A percentile compares a stretch with the other conserved stretches of the same genome.
phyloP scores from a whole-genome alignment of 2,797 vertebrate species.

The Rhodeus uyekii region DNA sequence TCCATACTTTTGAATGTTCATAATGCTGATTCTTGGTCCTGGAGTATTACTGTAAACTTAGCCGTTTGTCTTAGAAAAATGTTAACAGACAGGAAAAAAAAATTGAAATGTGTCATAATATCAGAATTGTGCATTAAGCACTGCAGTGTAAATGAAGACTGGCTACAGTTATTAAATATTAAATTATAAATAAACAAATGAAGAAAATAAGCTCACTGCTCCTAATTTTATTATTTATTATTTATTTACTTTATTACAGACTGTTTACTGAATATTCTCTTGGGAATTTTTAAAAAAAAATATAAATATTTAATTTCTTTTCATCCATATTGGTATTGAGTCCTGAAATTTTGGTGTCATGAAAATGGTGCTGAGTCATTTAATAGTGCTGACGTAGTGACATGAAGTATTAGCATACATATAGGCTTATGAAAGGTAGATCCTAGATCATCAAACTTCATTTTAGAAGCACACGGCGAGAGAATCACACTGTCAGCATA shows the following conservation, averaged over 20 bases:
- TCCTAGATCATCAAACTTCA: slow-evolving; percentile 3
- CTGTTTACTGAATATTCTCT: no score
- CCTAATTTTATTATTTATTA: no score
- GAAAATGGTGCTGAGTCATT: not conserved
- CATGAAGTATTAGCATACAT: slow-evolving; percentile 29
- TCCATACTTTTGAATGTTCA: not conserved
- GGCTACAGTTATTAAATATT: no score
- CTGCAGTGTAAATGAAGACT: not conserved
- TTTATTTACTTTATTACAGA: no score
- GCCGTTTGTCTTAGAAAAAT: no score
- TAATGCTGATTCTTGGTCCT: no score
- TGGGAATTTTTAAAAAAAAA: no score
- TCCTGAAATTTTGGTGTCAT: not conserved
- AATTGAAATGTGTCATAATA: not conserved
- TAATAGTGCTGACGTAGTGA: slow-evolving; percentile 21
- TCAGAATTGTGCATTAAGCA: not conserved
- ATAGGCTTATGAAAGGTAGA: slow-evolving; percentile 17
- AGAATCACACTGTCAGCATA: slow-evolving; percentile 10
- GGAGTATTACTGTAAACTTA: no score
- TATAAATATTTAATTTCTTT: not conserved
- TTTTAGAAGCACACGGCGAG: not conserved
- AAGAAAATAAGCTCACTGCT: no score
- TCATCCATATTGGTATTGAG: not conserved
- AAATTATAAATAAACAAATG: no score
- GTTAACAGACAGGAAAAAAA: no score